Conservation (phyloP, 2,888 invertebrate genomes). For the Epistrophe grossulariae region DNA sequence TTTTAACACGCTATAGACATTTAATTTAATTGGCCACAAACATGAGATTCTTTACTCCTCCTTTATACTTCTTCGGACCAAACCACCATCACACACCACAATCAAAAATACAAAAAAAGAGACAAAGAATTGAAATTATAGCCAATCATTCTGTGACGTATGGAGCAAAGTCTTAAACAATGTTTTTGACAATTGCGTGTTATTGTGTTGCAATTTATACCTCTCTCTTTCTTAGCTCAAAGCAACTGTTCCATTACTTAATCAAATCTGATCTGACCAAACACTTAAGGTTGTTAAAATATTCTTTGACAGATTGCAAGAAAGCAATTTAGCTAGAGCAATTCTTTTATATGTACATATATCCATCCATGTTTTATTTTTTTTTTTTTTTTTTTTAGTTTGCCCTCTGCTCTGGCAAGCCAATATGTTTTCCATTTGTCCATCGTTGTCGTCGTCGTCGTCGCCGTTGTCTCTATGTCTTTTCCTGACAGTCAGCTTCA, state of each 20-base stretch:
- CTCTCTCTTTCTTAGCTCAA: not conserved
- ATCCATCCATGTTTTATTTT: not conserved
- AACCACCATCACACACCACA: not conserved
- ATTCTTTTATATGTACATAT: conserved; percentile 18
- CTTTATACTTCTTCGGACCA: not conserved
- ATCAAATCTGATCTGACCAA: conserved; percentile 61
- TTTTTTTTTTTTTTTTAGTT: not conserved
- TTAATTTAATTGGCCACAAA: conserved; percentile 66
- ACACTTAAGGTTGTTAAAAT: conserved; percentile 59
- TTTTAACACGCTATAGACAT: conserved; percentile 61
- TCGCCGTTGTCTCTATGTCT: conserved; percentile 39
- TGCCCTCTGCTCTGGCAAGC: conserved; percentile 14
- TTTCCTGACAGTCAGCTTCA: conserved; percentile 44
- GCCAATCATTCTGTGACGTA: conserved; percentile 66
- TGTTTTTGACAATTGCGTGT: conserved; percentile 37
- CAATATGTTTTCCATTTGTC: conserved; percentile 73
- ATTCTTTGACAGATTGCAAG: conserved; percentile 72
- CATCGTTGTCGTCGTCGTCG: not conserved
- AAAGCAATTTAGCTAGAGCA: conserved; percentile 20
- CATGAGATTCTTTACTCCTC: conserved; percentile 53
- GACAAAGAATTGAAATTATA: conserved; percentile 52
- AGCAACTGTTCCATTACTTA: conserved; percentile 70
- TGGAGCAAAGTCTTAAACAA: conserved; percentile 33
- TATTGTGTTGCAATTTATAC: conserved; percentile 33
- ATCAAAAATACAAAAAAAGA: not conserved